phyloP scores from a whole-genome alignment of 1,140 invertebrate genomes.

The Paramacrobiotus metropolitanus region DNA sequence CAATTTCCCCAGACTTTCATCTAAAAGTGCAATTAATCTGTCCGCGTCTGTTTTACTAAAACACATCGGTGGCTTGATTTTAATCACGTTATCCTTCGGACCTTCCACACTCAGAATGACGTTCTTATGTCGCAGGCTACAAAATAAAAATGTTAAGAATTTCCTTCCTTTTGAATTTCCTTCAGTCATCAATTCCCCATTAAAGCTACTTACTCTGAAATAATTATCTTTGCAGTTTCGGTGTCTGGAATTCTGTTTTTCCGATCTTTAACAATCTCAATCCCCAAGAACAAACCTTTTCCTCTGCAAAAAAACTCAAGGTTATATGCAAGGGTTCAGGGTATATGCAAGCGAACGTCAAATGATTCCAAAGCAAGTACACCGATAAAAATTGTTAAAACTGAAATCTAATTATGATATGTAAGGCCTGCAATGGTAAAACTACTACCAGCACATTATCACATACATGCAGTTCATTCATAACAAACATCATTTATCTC shows the following conservation, averaged over 20 bases:
- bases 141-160: too few species aligned
- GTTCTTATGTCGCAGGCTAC: too few species aligned
- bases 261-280: conserved; percentile 67
- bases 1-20: too few species aligned
- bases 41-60: conserved; percentile 62
- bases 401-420: not conserved
- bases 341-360: too few species aligned
- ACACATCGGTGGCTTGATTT: conserved; percentile 90
- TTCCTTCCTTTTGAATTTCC: too few species aligned
- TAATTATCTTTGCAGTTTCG: conserved; percentile 50
- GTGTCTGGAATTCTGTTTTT: conserved; percentile 52
- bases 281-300: conserved; percentile 67
- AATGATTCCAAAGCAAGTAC: too few species aligned
- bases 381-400: conserved; percentile 39
- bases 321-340: too few species aligned
- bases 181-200: too few species aligned
- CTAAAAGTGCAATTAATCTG: too few species aligned
- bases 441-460: too few species aligned
- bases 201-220: conserved; percentile 39
- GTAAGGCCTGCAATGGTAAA: not conserved
- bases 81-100: conserved; percentile 74
- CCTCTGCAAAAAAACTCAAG: conserved; percentile 35
- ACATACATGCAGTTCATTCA: not conserved
- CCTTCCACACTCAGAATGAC: conserved; percentile 79
- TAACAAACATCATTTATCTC: not conserved